Conservation (phyloP, 2,888 invertebrate species). For the Tiphia femorata region DNA sequence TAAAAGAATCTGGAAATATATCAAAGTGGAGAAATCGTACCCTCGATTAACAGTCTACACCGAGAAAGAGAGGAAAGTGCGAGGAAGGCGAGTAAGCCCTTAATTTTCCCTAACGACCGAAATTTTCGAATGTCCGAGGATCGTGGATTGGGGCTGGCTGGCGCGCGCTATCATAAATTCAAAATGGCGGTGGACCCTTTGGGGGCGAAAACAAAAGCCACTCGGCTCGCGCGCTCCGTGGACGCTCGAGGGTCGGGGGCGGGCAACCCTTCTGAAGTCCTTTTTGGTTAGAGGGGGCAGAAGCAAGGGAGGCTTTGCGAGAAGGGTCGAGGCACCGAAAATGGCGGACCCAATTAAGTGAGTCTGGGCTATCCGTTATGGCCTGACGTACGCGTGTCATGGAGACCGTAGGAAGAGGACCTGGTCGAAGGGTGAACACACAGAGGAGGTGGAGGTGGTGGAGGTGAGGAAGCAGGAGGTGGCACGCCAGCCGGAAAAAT, state of each 20-base stretch:
- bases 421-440: too few species aligned
- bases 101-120: conserved; percentile 65
- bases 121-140: conserved; percentile 67
- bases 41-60: too few species aligned
- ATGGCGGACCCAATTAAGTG: conserved; percentile 69
- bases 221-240: conserved; percentile 50
- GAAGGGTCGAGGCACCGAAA: conserved; percentile 63
- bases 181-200: conserved; percentile 67
- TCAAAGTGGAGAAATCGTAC: too few species aligned
- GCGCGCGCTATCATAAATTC: conserved; percentile 65
- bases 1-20: too few species aligned
- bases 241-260: conserved; percentile 50
- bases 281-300: conserved; percentile 30
- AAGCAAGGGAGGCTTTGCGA: conserved; percentile 49
- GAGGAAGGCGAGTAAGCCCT: conserved; percentile 28
- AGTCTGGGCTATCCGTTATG: conserved; percentile 57
- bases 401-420: conserved; percentile 32
- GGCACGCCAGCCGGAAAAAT: too few species aligned
- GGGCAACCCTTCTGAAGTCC: conserved; percentile 63
- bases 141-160: conserved; percentile 51
- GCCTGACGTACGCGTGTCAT: conserved; percentile 39
- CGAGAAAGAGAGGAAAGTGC: conserved; percentile 17
- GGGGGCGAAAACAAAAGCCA: conserved; percentile 68
- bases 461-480: neutral
- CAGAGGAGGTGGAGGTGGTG: neutral